Evolutionary conservation across 2,888 invertebrate species (phyloP), one percentile per base, ranked within the genome.

Genomic region (Ormyrus thymus): DNA sequence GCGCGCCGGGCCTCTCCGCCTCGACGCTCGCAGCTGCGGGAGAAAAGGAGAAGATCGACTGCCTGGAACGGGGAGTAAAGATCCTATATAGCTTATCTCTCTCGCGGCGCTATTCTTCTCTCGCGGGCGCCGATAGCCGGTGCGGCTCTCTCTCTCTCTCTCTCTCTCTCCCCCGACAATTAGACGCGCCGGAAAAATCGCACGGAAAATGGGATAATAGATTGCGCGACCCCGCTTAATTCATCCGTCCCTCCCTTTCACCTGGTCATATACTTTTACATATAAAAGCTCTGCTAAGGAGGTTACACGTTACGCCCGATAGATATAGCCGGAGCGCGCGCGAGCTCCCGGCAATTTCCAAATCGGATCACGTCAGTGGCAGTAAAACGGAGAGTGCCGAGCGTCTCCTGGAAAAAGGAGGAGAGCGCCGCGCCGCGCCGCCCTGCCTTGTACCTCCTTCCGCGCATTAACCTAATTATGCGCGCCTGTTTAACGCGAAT

Each of bases 341-440:
- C 48, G 50, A 77, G 75, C 66, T 75, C 59, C 61, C 69, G 68
- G 81, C 80, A 79, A 81, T 83, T 81, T 81, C 71, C 78, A 82
- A 82, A 84, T 84, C 84, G 82, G 83, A 83, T 83, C 81, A 81
- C 83, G 80, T 81, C 80, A 61, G 78, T 79, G 73, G 68, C 76
- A 80, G 79, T 82, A 82, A 82, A 82, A 83, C 80, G 75, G 73
- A 74, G 61, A 61, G 76, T 70, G 72, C 74, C 80, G 58, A 48
- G 29, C 29, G 29, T 29, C 58, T 10, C 9, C 55, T 59, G 66
- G 29, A 74, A 66, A 66, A 59, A 48, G 58, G 50, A 15, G 15
- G 9, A 53, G 13, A 13, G 15, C 53, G 50, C 65, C 55, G 59
- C 59, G 46, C 45, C 6, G 15, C 7, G 29, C 50, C 51, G 48